phyloP scores from a whole-genome alignment of 2,888 invertebrate genomes.

The Creontiades dilutus region DNA sequence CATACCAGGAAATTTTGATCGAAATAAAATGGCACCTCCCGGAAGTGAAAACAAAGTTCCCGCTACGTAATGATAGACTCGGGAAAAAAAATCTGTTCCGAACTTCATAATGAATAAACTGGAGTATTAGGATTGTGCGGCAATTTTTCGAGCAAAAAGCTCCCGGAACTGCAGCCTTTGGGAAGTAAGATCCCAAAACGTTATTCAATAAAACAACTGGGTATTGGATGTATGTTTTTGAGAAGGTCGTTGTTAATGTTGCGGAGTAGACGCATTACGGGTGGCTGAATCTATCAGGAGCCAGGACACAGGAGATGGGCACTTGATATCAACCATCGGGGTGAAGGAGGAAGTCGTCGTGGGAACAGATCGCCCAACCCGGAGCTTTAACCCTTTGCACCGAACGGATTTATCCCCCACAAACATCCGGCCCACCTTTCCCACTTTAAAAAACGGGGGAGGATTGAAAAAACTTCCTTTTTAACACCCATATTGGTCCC shows the following conservation, averaged over 20 bases:
- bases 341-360: neutral
- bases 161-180: too few relatives aligned
- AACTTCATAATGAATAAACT: too few relatives aligned
- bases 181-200: too few relatives aligned
- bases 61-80: too few relatives aligned
- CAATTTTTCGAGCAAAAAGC: too few relatives aligned
- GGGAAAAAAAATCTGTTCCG: too few relatives aligned
- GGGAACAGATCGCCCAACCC: constrained; percentile 33
- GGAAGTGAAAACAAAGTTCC: too few relatives aligned
- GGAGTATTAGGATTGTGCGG: too few relatives aligned
- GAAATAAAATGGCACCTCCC: too few relatives aligned
- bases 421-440: constrained; percentile 37
- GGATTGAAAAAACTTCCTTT: neutral
- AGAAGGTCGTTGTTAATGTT: neutral
- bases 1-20: too few relatives aligned
- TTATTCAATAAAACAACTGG: too few relatives aligned
- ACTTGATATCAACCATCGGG: constrained; percentile 31
- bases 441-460: neutral
- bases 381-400: constrained; percentile 39
- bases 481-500: constrained; percentile 15
- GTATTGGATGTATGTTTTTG: too few relatives aligned
- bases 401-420: constrained; percentile 36
- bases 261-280: neutral
- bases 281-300: neutral
- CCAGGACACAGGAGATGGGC: constrained; percentile 24